Conservation (phyloP, 2,797 vertebrate species). For the Rallus crepitans region DNA sequence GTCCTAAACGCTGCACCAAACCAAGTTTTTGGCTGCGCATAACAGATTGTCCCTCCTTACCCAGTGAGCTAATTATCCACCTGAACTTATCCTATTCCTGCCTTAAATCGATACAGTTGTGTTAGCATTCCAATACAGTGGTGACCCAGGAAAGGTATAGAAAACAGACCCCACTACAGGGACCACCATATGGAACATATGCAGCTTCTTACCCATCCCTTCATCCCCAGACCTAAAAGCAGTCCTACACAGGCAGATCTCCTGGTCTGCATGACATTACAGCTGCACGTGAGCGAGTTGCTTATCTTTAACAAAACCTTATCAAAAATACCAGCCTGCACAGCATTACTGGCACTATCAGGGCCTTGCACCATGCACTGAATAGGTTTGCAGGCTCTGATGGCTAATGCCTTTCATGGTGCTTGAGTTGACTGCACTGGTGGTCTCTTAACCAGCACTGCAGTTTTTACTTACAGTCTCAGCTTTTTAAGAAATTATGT, state of each 20-base stretch:
- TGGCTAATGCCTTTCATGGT: neutral
- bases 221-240: neutral
- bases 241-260: neutral
- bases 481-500: conserved; percentile 48
- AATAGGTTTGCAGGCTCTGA: neutral
- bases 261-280: neutral
- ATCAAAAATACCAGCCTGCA: neutral
- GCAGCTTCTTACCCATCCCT: neutral
- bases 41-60: neutral
- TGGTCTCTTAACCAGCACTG: neutral
- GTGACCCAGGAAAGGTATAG: neutral
- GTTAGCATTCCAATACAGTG: neutral
- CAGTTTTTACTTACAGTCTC: neutral
- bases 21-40: neutral
- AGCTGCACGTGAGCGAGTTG: neutral
- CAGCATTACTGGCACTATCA: neutral
- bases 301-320: neutral
- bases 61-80: neutral
- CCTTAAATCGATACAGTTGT: neutral
- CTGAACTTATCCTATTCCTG: neutral
- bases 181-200: neutral
- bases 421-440: neutral
- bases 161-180: neutral
- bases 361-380: neutral
- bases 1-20: neutral